Evolutionary conservation across 2,888 invertebrate species (phyloP).

Genomic region (Plebejus melissa): DNA sequence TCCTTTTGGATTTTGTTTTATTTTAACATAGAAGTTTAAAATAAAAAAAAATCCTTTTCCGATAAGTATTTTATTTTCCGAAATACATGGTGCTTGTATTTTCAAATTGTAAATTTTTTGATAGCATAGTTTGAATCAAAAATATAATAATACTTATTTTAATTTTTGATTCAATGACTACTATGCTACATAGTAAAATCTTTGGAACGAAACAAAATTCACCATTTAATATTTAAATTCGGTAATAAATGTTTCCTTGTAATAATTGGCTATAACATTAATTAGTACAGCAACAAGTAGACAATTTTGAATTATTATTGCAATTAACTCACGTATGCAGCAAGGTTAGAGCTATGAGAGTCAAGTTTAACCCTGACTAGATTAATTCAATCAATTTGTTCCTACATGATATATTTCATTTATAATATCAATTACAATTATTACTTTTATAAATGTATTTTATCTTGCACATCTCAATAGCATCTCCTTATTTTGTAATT

Average conservation of each 20-base stretch:
- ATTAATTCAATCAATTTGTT: slow-evolving; percentile 9
- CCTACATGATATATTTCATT: background rate
- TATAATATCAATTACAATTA: background rate
- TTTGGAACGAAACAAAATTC: too few species aligned
- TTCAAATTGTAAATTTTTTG: too few species aligned
- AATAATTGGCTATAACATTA: background rate
- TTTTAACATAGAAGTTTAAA: background rate
- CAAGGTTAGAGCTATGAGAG: slow-evolving; percentile 3
- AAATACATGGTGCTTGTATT: too few species aligned
- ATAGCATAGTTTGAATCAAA: too few species aligned
- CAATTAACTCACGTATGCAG: background rate
- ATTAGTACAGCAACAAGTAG: background rate
- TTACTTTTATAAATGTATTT: background rate
- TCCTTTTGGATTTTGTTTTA: background rate
- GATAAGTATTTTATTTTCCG: too few species aligned
- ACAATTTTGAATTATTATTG: background rate
- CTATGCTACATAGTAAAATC: too few species aligned
- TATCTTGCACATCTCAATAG: background rate
- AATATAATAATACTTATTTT: too few species aligned
- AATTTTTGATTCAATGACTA: too few species aligned
- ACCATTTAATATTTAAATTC: too few species aligned
- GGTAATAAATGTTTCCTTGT: background rate
- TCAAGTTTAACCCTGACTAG: slow-evolving; percentile 6
- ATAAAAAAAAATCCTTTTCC: background rate
- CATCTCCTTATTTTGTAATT: too few species aligned